A percentile compares a stretch with the other conserved stretches of the same genome.
phyloP scores from a whole-genome alignment of 2,113 vertebrate species.

The Okapia johnstoni region DNA sequence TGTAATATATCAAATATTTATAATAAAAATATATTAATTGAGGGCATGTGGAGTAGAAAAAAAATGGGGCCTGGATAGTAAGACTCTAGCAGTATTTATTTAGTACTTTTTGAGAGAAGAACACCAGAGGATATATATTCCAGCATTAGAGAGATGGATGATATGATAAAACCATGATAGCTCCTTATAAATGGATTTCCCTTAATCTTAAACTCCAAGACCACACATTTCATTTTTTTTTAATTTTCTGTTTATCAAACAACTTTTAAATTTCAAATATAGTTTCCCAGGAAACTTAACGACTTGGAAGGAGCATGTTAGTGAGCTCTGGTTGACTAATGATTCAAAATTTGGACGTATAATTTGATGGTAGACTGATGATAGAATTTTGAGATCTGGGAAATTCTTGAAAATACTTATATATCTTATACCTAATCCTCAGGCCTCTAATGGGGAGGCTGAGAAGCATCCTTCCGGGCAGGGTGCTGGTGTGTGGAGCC shows the following conservation, averaged over 20 bases:
- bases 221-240: background rate
- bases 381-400: background rate
- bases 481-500: background rate
- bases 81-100: background rate
- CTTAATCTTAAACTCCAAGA: background rate
- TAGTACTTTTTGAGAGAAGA: background rate
- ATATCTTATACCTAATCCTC: background rate
- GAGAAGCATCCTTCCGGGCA: background rate
- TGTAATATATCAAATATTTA: background rate
- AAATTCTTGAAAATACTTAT: background rate
- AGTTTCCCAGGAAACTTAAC: background rate
- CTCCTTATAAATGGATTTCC: background rate
- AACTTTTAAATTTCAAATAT: conserved; percentile 14
- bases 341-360: background rate
- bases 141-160: background rate
- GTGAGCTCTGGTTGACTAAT: background rate
- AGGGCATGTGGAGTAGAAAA: background rate
- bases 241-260: background rate
- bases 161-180: background rate
- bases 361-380: background rate
- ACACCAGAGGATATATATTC: background rate
- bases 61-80: background rate
- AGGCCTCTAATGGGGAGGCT: background rate
- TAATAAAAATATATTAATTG: background rate
- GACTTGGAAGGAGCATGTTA: background rate